These are phyloP conservation scores for Tetragonula clypearis DNA, from an alignment of 1,140 invertebrate species.

Conservation along the genomic window DNA sequence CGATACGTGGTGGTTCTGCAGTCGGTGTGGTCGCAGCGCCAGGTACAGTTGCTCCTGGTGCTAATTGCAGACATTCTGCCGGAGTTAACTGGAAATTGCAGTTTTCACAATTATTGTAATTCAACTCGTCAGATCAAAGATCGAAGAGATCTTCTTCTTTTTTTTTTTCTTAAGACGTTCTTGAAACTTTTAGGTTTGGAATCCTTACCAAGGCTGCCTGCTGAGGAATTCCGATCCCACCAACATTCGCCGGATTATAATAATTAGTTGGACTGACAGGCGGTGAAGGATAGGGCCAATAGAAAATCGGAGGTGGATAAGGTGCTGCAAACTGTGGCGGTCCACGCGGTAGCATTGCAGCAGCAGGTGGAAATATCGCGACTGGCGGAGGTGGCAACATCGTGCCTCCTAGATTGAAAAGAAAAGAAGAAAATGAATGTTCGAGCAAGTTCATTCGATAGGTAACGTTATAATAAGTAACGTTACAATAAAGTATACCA, in stretches of 20 bases:
- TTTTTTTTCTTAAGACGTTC: neutral
- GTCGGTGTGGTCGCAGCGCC: conserved; percentile 39
- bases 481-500: neutral
- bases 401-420: conserved; percentile 80
- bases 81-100: conserved; percentile 77
- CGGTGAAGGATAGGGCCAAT: conserved; percentile 96
- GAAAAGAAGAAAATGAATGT: conserved; percentile 40
- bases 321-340: conserved; percentile 83
- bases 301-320: conserved; percentile 86
- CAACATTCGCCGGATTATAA: conserved; percentile 83
- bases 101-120: neutral
- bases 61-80: conserved; percentile 83
- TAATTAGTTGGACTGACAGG: conserved; percentile 94
- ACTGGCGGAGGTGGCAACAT: conserved; percentile 82
- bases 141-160: neutral
- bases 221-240: conserved; percentile 77
- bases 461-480: neutral
- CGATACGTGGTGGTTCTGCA: conserved; percentile 80
- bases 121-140: too few species aligned
- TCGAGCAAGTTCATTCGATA: conserved; percentile 5
- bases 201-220: conserved; percentile 75
- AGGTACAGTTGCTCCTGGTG: conserved; percentile 67
- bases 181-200: neutral
- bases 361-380: conserved; percentile 78
- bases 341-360: conserved; percentile 75